A percentile compares a stretch with the other conserved stretches of the same genome.
phyloP scores from a whole-genome alignment of 2,113 vertebrate genomes.

The rat (Rattus norvegicus) region DNA sequence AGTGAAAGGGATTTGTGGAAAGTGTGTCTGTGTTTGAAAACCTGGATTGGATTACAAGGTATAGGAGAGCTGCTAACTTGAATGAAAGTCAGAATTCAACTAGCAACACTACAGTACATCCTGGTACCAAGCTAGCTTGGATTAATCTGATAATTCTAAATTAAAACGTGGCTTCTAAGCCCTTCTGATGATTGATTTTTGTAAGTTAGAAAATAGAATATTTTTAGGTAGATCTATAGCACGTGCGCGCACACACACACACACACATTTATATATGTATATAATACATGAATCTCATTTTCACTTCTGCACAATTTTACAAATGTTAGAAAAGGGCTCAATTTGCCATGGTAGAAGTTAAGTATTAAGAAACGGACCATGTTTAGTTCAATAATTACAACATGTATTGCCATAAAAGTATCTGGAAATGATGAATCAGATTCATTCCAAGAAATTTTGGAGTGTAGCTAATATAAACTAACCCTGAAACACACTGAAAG shows the following conservation, averaged over 20 bases:
- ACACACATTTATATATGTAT: background rate
- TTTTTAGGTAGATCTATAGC: background rate
- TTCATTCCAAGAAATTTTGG: background rate
- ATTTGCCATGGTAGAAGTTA: background rate
- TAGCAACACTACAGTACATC: background rate
- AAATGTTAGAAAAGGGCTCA: background rate
- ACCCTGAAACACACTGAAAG: constrained; percentile 50
- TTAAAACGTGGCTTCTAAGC: constrained; percentile 25
- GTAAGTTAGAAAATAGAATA: background rate
- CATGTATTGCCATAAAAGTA: background rate
- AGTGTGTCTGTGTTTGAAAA: background rate
- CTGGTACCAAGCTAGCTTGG: constrained; percentile 5
- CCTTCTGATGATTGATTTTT: constrained; percentile 23
- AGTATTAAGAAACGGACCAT: constrained; percentile 5
- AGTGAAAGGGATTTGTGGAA: background rate
- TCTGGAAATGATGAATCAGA: constrained; percentile 8
- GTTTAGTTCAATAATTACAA: constrained; percentile 33
- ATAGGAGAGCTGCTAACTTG: background rate
- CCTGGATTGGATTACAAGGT: background rate
- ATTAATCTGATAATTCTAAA: constrained; percentile 1
- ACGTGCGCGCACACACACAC: background rate
- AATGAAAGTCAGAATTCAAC: background rate
- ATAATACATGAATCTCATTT: background rate
- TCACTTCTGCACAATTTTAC: background rate
- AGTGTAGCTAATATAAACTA: constrained; percentile 40